Percentiles rank a stretch among this genome's conserved stretches.
phyloP scores from a whole-genome alignment of 2,113 vertebrate genomes.

The Sapayoa aenigma region DNA sequence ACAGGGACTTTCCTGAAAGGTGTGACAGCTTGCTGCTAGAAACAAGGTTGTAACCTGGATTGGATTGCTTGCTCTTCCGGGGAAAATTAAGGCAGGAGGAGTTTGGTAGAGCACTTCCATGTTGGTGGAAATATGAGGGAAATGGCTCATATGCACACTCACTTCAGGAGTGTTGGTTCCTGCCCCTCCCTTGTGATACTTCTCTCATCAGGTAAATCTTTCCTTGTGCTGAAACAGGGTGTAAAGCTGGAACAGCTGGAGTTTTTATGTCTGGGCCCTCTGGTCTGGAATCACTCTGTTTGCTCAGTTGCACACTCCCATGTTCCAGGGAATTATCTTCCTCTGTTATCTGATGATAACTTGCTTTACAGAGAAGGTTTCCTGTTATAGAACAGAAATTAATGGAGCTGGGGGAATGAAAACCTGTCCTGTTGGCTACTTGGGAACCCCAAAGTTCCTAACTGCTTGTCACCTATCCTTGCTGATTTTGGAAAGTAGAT shows the following conservation, averaged over 20 bases:
- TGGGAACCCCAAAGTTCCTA: neutral
- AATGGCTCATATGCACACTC: fast-evolving
- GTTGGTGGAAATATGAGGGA: neutral
- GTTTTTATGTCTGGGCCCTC: neutral
- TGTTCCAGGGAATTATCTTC: neutral
- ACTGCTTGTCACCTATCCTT: neutral
- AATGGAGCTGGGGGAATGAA: neutral
- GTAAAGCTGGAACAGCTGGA: neutral
- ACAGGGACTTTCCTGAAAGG: neutral
- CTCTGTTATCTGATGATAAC: neutral
- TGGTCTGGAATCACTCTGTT: neutral
- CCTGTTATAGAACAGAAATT: neutral
- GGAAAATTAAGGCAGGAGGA: neutral
- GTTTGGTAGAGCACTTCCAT: neutral
- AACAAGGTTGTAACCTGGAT: neutral
- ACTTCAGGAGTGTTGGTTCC: neutral
- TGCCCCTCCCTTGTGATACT: neutral
- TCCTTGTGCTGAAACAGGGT: neutral
- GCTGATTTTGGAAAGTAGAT: neutral
- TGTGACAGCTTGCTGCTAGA: neutral
- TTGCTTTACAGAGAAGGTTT: neutral
- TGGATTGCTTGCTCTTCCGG: neutral
- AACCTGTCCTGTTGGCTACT: neutral
- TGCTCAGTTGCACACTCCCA: neutral
- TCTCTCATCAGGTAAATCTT: neutral